Percentiles rank a stretch among this genome's conserved stretches.
Conservation (phyloP, 1,140 invertebrate species). For the Coenobita brevimanus region DNA sequence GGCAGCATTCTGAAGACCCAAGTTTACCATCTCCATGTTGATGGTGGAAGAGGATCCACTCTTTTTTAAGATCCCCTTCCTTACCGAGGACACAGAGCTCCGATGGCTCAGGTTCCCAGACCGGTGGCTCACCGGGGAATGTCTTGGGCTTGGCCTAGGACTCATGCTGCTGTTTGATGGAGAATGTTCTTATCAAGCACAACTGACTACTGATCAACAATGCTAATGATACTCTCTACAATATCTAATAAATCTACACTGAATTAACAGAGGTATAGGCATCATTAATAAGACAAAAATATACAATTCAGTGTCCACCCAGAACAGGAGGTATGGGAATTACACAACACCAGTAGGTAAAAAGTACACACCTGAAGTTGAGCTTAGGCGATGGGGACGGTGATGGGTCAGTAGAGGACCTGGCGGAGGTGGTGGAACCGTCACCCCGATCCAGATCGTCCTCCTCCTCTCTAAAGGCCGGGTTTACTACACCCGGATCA, state of each 20-base stretch:
- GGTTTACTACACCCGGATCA: slow-evolving; percentile 53
- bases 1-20: slow-evolving; percentile 48
- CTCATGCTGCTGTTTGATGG: slow-evolving; percentile 35
- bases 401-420: slow-evolving; percentile 44
- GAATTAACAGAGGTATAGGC: no score
- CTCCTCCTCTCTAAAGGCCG: slow-evolving; percentile 44
- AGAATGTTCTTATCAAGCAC: no score
- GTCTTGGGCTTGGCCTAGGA: slow-evolving; percentile 37
- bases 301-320: no score
- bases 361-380: slow-evolving; percentile 54
- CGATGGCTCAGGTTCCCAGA: slow-evolving; percentile 53
- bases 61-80: slow-evolving; percentile 58
- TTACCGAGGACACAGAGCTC: slow-evolving; percentile 54
- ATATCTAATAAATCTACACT: no score
- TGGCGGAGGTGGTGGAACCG: slow-evolving; percentile 52
- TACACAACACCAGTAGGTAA: no score
- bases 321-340: no score
- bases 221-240: no score
- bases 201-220: no score
- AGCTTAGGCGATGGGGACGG: slow-evolving; percentile 37
- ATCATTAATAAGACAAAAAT: no score
- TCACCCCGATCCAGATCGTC: slow-evolving; percentile 43
- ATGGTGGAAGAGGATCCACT: slow-evolving; percentile 55
- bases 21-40: slow-evolving; percentile 61
- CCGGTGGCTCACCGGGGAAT: slow-evolving; percentile 56